phyloP scores from a whole-genome alignment of 1,140 invertebrate species.

The Ridgeia piscesae region DNA sequence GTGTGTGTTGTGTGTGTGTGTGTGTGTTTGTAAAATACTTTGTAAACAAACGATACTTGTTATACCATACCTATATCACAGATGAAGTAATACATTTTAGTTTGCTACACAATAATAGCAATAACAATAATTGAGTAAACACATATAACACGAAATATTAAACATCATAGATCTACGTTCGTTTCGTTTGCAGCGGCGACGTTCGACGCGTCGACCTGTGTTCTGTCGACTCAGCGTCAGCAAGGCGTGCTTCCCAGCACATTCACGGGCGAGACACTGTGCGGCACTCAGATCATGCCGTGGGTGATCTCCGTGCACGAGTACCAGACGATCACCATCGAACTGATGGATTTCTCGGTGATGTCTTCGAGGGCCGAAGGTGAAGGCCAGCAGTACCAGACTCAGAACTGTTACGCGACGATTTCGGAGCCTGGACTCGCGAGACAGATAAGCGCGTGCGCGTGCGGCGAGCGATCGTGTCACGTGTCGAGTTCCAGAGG shows the following conservation, averaged over 20 bases:
- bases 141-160: too few species aligned
- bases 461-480: not conserved
- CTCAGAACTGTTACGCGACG: not conserved
- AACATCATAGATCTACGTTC: too few species aligned
- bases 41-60: too few species aligned
- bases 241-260: slow-evolving; percentile 11
- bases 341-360: not conserved
- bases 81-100: too few species aligned
- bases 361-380: not conserved
- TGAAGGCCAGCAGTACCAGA: not conserved
- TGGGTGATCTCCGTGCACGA: slow-evolving; percentile 13
- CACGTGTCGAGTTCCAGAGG: not conserved
- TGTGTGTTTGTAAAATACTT: too few species aligned
- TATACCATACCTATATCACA: too few species aligned
- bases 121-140: too few species aligned
- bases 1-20: too few species aligned
- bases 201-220: not conserved
- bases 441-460: not conserved
- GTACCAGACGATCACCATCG: not conserved
- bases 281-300: not conserved
- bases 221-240: not conserved
- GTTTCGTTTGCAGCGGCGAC: not conserved
- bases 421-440: not conserved
- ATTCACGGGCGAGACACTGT: not conserved
- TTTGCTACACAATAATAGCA: too few species aligned